A percentile compares a stretch with the other conserved stretches of the same genome.
phyloP scores from a whole-genome alignment of 2,888 invertebrate genomes.

The Heliconius charithonia region DNA sequence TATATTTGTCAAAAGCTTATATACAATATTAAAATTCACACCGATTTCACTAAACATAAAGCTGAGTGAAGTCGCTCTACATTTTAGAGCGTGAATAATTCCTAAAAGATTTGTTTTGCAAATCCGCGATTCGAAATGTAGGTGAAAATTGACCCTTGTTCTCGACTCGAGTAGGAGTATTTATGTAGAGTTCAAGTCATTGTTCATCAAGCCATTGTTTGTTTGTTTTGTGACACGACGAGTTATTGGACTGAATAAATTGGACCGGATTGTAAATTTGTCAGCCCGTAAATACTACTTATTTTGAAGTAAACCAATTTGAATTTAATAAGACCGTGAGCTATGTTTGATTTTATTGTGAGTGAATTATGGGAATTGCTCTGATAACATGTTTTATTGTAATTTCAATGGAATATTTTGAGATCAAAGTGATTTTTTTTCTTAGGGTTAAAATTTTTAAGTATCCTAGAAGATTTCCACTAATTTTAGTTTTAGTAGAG shows the following conservation, averaged over 20 bases:
- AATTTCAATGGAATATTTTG: background rate
- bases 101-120: constrained; percentile 62
- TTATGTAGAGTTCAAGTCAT: constrained; percentile 52
- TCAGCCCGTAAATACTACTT: constrained; percentile 31
- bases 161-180: constrained; percentile 57
- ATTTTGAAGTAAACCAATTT: constrained; percentile 29
- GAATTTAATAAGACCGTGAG: constrained; percentile 26
- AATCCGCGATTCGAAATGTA: constrained; percentile 66
- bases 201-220: constrained; percentile 55
- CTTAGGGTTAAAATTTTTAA: background rate
- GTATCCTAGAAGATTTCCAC: background rate
- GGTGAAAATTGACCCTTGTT: constrained; percentile 72
- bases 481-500: no score
- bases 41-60: background rate
- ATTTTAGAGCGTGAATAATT: constrained; percentile 46
- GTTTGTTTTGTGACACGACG: constrained; percentile 46
- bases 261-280: constrained; percentile 41
- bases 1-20: background rate
- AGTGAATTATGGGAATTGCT: constrained; percentile 3
- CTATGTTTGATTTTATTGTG: background rate
- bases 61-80: constrained; percentile 30
- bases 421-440: background rate
- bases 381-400: background rate
- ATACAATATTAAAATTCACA: constrained; percentile 2
- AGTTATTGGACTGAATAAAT: constrained; percentile 43